These are phyloP conservation scores for Hemiscyllium ocellatum DNA, from an alignment of 2,113 vertebrate genomes.

Conservation along the genomic window DNA sequence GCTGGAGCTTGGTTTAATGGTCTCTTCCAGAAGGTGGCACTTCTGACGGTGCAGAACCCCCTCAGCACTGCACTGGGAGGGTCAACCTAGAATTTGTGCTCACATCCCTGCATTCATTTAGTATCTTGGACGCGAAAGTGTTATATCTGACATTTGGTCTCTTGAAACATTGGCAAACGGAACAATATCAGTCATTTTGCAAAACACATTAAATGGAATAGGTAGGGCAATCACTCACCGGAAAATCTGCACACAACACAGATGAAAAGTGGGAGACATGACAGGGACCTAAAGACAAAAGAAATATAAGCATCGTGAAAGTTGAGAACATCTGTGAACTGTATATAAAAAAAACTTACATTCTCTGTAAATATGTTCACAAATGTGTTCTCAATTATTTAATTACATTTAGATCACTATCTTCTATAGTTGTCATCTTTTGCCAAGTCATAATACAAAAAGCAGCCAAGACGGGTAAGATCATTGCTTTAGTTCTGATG, in stretches of 20 bases:
- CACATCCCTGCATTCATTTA: not conserved
- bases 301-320: not conserved
- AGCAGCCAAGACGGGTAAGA: not conserved
- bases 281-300: constrained; percentile 22
- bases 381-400: constrained; percentile 35
- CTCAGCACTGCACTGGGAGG: not conserved
- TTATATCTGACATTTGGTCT: not conserved
- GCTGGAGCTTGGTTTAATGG: not conserved
- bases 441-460: constrained; percentile 14
- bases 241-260: not conserved
- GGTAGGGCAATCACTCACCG: not conserved
- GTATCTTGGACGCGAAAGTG: not conserved
- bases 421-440: constrained; percentile 19
- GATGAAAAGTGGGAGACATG: not conserved
- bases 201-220: not conserved
- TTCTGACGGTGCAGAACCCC: not conserved
- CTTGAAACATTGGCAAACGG: not conserved
- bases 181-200: not conserved
- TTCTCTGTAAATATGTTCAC: constrained; percentile 25
- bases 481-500: not conserved
- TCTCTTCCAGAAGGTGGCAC: not conserved
- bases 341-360: constrained; percentile 22
- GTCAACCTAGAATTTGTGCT: not conserved
- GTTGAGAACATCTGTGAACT: constrained; percentile 25
- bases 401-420: constrained; percentile 31